phyloP scores from a whole-genome alignment of 1,140 invertebrate species.

The Zaprionus tsacasi region DNA sequence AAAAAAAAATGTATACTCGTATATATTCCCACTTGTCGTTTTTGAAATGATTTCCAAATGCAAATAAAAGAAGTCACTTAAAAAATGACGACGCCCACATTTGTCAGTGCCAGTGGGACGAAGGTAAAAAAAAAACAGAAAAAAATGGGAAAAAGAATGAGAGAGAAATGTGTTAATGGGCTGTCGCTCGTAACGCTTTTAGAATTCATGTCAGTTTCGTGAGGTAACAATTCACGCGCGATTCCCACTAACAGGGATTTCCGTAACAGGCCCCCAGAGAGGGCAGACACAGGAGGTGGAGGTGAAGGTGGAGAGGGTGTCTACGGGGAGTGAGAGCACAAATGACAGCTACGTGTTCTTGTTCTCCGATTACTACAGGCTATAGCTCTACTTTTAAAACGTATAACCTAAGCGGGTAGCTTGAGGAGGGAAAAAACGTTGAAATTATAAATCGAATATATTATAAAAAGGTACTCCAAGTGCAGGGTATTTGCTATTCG shows the following conservation, averaged over 20 bases:
- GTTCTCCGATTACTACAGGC: slow-evolving; percentile 11
- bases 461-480: not conserved
- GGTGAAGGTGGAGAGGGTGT: not conserved
- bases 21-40: slow-evolving; percentile 53
- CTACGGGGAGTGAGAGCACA: slow-evolving; percentile 28
- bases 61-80: slow-evolving; percentile 77
- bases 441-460: no score
- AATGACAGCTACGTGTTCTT: slow-evolving; percentile 70
- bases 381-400: not conserved
- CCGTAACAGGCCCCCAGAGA: slow-evolving; percentile 43
- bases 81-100: slow-evolving; percentile 67
- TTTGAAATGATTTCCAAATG: slow-evolving; percentile 63
- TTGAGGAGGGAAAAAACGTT: no score
- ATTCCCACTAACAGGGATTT: slow-evolving; percentile 70
- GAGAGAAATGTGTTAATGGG: slow-evolving; percentile 71
- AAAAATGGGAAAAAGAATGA: not conserved
- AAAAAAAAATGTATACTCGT: no score
- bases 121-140: slow-evolving; percentile 26
- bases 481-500: not conserved
- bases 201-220: slow-evolving; percentile 77
- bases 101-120: slow-evolving; percentile 43
- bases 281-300: not conserved
- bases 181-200: slow-evolving; percentile 64
- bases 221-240: slow-evolving; percentile 69
- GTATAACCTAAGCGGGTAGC: not conserved